phyloP scores from a whole-genome alignment of 1,140 invertebrate species.

The Caenorhabditis brenneri region DNA sequence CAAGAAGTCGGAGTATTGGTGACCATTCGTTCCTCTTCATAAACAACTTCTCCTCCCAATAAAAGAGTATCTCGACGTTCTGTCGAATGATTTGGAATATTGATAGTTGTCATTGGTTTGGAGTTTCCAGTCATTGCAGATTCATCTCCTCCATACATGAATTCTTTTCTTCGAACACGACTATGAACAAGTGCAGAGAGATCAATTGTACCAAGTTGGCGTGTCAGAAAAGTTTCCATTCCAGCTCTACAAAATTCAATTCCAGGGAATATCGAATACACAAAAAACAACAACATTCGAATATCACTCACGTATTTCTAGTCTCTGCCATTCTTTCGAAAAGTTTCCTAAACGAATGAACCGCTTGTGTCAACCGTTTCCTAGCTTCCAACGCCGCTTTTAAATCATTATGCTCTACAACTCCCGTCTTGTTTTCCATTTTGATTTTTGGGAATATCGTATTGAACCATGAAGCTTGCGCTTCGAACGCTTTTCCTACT shows the following conservation, averaged over 20 bases:
- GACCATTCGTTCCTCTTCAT: background rate
- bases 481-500: constrained; percentile 5
- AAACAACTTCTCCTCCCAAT: background rate
- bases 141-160: background rate
- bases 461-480: background rate
- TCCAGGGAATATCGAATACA: no score
- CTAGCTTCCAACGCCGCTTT: background rate
- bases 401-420: constrained; percentile 33
- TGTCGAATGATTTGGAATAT: background rate
- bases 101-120: background rate
- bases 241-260: constrained; percentile 10
- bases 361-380: background rate
- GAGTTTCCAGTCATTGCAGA: background rate
- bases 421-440: background rate
- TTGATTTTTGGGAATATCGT: constrained; percentile 22
- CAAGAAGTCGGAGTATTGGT: background rate
- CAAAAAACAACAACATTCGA: background rate
- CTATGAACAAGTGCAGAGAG: constrained; percentile 9
- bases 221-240: constrained; percentile 45
- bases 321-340: constrained; percentile 37
- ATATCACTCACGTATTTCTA: constrained; percentile 28
- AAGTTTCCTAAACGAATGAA: constrained; percentile 27
- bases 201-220: constrained; percentile 39
- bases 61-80: constrained; percentile 2
- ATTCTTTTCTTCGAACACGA: background rate